phyloP scores from a whole-genome alignment of 2,797 vertebrate genomes.

The Petrocephalus schoutedeni region DNA sequence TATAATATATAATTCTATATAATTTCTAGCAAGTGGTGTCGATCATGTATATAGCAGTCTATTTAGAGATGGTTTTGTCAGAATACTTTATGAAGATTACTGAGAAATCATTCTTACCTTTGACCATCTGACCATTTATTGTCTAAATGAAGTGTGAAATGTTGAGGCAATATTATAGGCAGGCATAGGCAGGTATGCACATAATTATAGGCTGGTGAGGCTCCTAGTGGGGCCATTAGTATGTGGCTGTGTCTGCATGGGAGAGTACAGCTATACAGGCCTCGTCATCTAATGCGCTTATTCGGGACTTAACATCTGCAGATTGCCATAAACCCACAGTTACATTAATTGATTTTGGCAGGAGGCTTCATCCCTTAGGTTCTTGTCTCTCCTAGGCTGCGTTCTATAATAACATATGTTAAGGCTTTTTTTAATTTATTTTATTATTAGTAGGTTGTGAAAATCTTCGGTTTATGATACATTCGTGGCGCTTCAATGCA shows the following conservation, averaged over 20 bases:
- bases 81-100: neutral
- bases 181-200: neutral
- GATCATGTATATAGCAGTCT: neutral
- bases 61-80: neutral
- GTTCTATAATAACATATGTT: neutral
- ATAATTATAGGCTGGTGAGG: too few species aligned
- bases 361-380: conserved; percentile 47
- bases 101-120: neutral
- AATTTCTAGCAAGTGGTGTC: neutral
- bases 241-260: neutral
- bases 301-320: conserved; percentile 64
- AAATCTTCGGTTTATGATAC: neutral
- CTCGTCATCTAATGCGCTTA: conserved; percentile 56
- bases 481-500: neutral
- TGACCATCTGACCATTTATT: neutral
- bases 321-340: conserved; percentile 60
- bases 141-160: neutral
- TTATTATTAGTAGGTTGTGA: neutral
- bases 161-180: neutral
- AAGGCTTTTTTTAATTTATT: neutral
- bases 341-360: conserved; percentile 67
- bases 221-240: neutral
- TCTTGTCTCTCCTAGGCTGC: neutral
- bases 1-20: too few species aligned
- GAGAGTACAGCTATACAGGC: neutral